Evolutionary conservation across 2,113 vertebrate species (phyloP).

Genomic region (Peromyscus californicus): DNA sequence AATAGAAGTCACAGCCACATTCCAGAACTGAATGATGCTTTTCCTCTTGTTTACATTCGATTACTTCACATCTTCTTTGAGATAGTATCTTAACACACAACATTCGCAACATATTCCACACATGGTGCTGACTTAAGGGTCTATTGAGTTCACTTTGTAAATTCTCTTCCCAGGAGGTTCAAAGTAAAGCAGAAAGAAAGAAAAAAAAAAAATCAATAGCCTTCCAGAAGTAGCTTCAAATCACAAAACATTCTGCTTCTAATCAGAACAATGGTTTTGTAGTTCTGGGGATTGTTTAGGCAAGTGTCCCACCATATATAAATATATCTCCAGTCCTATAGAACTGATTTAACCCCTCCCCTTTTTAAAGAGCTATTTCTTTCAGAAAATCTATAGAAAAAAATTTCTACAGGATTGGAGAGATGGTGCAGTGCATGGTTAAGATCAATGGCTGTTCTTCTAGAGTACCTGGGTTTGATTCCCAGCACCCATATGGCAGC

Average conservation of each 20-base stretch:
- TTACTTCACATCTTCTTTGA: slow-evolving; percentile 15
- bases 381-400: slow-evolving; percentile 41
- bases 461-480: not conserved
- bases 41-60: slow-evolving; percentile 56
- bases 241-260: slow-evolving; percentile 56
- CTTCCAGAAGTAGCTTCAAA: slow-evolving; percentile 57
- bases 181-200: slow-evolving; percentile 63
- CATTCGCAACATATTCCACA: not conserved
- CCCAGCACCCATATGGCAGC: not conserved
- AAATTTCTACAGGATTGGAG: not conserved
- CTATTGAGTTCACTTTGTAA: slow-evolving; percentile 56
- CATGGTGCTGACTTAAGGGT: slow-evolving; percentile 9
- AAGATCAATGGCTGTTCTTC: not conserved
- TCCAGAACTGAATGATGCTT: slow-evolving; percentile 51
- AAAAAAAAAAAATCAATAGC: not conserved
- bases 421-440: not conserved
- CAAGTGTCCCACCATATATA: not conserved
- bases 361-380: not conserved
- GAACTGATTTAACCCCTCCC: not conserved
- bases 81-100: slow-evolving; percentile 28
- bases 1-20: slow-evolving; percentile 63
- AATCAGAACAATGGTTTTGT: slow-evolving; percentile 42
- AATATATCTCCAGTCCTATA: too few relatives aligned
- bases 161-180: slow-evolving; percentile 52
- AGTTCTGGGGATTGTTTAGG: not conserved